Conservation (phyloP, 2,888 invertebrate genomes). For the Ariolimax columbianus region DNA sequence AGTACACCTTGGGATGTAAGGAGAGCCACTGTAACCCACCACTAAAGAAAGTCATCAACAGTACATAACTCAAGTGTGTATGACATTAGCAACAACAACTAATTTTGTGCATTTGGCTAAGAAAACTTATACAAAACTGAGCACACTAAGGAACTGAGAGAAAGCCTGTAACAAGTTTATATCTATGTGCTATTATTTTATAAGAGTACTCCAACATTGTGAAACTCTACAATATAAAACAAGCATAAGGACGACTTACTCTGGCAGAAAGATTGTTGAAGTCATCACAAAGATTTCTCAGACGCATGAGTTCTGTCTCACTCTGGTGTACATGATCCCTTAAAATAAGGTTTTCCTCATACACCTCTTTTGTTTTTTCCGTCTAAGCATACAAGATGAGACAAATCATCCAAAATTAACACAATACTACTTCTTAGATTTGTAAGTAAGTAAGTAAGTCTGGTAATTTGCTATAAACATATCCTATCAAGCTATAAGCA, state of each 20-base stretch:
- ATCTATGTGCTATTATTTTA: too few relatives aligned
- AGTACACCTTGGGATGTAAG: too few relatives aligned
- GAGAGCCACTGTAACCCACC: too few relatives aligned
- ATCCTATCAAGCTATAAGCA: background rate
- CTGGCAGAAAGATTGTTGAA: slow-evolving; percentile 55
- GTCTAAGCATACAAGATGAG: slow-evolving; percentile 32
- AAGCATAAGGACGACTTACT: slow-evolving; percentile 36
- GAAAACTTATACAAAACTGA: too few relatives aligned
- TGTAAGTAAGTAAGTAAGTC: background rate
- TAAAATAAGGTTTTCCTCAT: slow-evolving; percentile 53
- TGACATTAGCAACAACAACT: too few relatives aligned
- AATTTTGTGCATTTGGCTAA: too few relatives aligned
- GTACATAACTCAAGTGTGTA: too few relatives aligned
- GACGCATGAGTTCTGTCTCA: slow-evolving; percentile 45
- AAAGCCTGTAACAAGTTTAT: too few relatives aligned
- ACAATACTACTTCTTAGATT: background rate
- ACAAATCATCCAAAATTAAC: background rate
- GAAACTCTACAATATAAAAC: background rate
- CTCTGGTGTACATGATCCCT: slow-evolving; percentile 48
- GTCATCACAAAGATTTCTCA: slow-evolving; percentile 49
- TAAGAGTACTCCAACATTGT: background rate
- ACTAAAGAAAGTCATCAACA: too few relatives aligned
- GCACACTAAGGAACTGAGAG: too few relatives aligned
- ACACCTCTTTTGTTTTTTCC: slow-evolving; percentile 52
- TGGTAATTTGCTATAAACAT: background rate